These are phyloP conservation scores for Pseudobourletiella spinata DNA, from an alignment of 1,140 invertebrate species.

Conservation along the genomic window DNA sequence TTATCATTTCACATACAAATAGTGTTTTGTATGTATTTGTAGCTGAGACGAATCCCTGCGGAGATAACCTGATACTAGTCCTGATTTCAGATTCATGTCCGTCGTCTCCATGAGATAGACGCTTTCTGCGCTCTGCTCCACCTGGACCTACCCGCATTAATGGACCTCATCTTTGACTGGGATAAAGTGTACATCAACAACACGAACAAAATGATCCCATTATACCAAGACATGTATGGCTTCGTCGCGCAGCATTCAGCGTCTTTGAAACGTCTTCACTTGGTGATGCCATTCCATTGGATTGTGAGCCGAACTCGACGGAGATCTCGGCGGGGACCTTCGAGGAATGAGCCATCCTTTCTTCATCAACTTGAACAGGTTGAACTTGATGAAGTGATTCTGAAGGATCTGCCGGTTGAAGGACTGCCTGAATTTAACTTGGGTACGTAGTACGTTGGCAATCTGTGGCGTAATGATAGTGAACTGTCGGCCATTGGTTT, in stretches of 20 bases:
- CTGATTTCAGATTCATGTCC: neutral
- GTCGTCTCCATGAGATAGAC: neutral
- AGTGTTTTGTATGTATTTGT: neutral
- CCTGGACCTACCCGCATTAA: neutral
- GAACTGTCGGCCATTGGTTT: too few species aligned
- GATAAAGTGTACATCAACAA: neutral
- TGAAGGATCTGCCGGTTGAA: neutral
- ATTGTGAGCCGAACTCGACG: neutral
- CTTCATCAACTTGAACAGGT: neutral
- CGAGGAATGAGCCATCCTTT: neutral
- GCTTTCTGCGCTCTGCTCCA: neutral
- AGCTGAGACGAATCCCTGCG: too few species aligned
- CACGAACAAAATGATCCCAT: neutral
- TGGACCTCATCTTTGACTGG: neutral
- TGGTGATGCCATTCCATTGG: neutral
- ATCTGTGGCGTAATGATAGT: too few species aligned
- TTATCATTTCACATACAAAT: neutral
- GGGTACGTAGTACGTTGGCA: neutral
- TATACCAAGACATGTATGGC: neutral
- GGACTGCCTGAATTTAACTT: neutral
- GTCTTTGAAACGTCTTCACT: neutral
- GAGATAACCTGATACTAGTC: too few species aligned
- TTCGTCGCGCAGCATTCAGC: neutral
- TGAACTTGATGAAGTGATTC: neutral
- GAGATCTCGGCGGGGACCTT: neutral